Evolutionary conservation across 1,140 invertebrate species (phyloP).

Genomic region (Lordiphosa collinella): DNA sequence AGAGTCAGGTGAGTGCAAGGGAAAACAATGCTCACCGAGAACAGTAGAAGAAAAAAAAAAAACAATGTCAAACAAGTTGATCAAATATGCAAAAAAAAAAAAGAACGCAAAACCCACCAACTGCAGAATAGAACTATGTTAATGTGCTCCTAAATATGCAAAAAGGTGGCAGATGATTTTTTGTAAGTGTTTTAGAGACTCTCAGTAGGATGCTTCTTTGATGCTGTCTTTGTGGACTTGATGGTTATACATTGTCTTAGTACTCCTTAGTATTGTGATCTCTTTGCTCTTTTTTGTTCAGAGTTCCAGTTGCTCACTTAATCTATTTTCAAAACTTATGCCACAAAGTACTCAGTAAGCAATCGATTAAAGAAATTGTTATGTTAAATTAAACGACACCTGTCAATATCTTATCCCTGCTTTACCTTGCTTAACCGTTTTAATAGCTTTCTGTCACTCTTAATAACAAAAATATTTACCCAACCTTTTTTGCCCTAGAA

Average conservation of each 20-base stretch:
- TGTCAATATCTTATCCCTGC: too few species aligned
- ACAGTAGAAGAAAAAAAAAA: background rate
- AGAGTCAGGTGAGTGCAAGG: constrained; percentile 71
- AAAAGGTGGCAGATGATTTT: background rate
- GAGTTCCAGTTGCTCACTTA: too few species aligned
- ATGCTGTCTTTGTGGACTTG: too few species aligned
- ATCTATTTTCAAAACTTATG: too few species aligned
- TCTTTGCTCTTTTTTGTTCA: too few species aligned
- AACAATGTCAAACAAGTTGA: constrained; percentile 1
- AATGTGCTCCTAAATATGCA: constrained; percentile 21
- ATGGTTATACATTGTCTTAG: too few species aligned
- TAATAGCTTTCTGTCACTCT: background rate
- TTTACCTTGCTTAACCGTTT: background rate
- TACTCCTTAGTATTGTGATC: too few species aligned
- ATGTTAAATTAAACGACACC: too few species aligned
- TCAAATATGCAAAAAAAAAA: constrained; percentile 1
- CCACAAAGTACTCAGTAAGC: too few species aligned
- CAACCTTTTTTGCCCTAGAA: too few species aligned
- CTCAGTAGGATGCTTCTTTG: too few species aligned
- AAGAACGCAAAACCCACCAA: background rate
- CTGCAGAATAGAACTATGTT: constrained; percentile 6
- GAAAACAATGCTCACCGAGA: constrained; percentile 11
- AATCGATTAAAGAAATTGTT: too few species aligned
- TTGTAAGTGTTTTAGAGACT: background rate
- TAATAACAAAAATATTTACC: background rate